These are phyloP conservation scores for Drosophila greeni DNA, from an alignment of 2,888 invertebrate genomes.

Conservation along the genomic window DNA sequence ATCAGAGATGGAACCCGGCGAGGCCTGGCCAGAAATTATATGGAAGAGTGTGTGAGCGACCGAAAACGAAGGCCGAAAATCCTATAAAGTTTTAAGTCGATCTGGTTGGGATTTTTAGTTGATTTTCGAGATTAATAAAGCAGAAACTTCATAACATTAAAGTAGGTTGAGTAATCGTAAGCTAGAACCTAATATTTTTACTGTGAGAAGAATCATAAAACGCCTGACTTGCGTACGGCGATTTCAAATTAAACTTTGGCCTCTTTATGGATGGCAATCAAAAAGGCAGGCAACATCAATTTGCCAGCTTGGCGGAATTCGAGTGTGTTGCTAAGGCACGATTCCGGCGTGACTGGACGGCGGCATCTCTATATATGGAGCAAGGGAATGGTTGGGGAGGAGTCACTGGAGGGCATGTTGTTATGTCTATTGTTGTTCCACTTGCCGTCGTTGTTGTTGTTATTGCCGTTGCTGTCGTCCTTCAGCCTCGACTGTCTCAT, in stretches of 20 bases:
- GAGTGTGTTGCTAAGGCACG: constrained; percentile 22
- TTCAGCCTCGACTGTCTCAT: constrained; percentile 43
- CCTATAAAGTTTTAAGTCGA: not conserved
- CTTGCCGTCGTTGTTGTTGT: constrained; percentile 34
- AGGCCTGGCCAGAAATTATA: not conserved
- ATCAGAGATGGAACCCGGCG: constrained; percentile 27
- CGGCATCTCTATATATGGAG: constrained; percentile 30
- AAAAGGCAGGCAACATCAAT: constrained; percentile 16
- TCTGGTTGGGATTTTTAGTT: not conserved
- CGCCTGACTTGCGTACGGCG: constrained; percentile 10
- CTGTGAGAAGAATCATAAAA: not conserved
- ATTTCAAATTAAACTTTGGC: constrained; percentile 30
- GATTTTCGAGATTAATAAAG: not conserved
- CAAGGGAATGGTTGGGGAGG: constrained; percentile 7
- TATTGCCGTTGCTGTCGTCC: constrained; percentile 5
- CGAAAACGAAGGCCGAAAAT: not conserved
- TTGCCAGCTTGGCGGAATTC: constrained; percentile 20
- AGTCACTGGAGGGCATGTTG: constrained; percentile 47
- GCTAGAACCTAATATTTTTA: not conserved
- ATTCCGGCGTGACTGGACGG: constrained; percentile 25
- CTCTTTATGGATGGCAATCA: constrained; percentile 30
- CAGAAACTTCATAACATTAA: not conserved
- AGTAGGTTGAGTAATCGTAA: too few species aligned
- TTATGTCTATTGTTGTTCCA: constrained; percentile 41
- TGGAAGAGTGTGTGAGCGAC: not conserved